phyloP scores from a whole-genome alignment of 2,797 vertebrate genomes.

The Chaenodraco wilsoni region DNA sequence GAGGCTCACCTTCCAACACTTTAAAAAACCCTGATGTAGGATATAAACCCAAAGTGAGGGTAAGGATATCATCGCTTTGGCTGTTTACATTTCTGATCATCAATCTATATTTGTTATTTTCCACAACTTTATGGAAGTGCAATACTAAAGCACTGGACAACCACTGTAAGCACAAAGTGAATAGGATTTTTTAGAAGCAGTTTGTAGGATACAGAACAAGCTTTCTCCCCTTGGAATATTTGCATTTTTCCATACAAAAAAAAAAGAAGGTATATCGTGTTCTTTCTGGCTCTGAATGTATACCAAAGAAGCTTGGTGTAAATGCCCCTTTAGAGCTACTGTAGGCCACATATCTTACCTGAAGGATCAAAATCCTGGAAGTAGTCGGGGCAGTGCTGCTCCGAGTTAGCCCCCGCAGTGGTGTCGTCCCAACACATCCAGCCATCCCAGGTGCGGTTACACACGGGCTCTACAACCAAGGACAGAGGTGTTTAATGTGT shows the following conservation, averaged over 20 bases:
- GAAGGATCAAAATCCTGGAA: constrained; percentile 97
- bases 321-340: background rate
- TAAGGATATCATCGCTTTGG: background rate
- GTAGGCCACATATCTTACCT: constrained; percentile 77
- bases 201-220: no score
- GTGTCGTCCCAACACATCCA: constrained; percentile 98
- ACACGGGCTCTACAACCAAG: constrained; percentile 81
- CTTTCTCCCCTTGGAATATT: no score
- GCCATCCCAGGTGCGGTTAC: constrained; percentile 97
- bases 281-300: background rate
- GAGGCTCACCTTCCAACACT: no score
- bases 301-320: background rate
- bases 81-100: background rate
- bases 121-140: background rate
- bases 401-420: constrained; percentile 82
- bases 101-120: background rate
- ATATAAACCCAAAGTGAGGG: background rate
- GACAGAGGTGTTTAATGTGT: background rate
- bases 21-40: no score
- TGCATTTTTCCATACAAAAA: no score
- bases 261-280: no score
- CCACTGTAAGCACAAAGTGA: background rate
- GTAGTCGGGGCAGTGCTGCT: constrained; percentile 96
- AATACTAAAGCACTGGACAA: background rate
- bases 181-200: no score